These are phyloP conservation scores for Drosophila baimaii DNA, from an alignment of 1,140 invertebrate genomes.

Conservation along the genomic window DNA sequence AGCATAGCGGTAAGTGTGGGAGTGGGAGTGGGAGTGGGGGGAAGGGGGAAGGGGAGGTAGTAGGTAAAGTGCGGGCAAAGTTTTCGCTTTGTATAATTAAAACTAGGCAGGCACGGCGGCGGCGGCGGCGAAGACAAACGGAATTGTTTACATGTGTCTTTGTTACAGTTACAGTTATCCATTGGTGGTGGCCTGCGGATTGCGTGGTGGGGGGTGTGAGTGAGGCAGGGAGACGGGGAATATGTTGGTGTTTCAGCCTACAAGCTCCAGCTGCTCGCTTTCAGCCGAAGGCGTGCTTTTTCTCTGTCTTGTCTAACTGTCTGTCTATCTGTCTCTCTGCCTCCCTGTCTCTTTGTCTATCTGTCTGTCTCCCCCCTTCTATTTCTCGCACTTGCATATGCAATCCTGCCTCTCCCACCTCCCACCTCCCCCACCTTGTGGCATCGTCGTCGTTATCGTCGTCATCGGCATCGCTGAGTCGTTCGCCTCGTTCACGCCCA, in stretches of 20 bases:
- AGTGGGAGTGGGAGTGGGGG: too few relatives aligned
- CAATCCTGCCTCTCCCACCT: constrained; percentile 40
- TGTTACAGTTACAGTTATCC: constrained; percentile 72
- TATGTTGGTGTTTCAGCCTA: constrained; percentile 33
- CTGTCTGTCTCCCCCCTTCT: constrained; percentile 26
- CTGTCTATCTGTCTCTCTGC: constrained; percentile 4
- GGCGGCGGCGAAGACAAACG: constrained; percentile 59
- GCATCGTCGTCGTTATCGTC: constrained; percentile 31
- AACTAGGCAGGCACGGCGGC: constrained; percentile 55
- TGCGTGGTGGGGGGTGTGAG: neutral
- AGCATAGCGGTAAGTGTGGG: too few relatives aligned
- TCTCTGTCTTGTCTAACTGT: constrained; percentile 12
- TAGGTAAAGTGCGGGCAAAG: constrained; percentile 51
- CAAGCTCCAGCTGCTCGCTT: constrained; percentile 35
- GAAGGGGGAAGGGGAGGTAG: neutral
- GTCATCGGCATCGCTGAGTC: constrained; percentile 39
- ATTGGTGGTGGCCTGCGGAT: constrained; percentile 61
- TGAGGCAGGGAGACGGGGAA: neutral
- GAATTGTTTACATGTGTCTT: constrained; percentile 81
- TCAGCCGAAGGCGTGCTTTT: constrained; percentile 19
- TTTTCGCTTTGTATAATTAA: constrained; percentile 81
- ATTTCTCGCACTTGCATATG: constrained; percentile 61
- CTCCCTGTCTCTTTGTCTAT: constrained; percentile 21
- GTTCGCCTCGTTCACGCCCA: constrained; percentile 51
- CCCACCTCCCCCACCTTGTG: neutral